phyloP scores from a whole-genome alignment of 2,888 invertebrate genomes.

The Pristionchus exspectatus region DNA sequence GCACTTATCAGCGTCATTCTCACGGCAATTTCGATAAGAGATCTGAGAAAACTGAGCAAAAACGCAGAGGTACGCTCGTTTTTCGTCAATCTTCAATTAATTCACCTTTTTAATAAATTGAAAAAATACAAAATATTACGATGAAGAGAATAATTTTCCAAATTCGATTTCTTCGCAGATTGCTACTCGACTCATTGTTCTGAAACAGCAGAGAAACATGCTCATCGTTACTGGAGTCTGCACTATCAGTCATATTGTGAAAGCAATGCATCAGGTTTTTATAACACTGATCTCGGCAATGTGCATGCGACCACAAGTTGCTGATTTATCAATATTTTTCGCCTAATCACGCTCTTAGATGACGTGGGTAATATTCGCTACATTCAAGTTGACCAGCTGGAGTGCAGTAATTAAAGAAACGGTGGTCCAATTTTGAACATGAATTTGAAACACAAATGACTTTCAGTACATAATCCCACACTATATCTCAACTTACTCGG shows the following conservation, averaged over 20 bases:
- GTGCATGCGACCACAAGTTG: background rate
- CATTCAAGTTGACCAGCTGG: background rate
- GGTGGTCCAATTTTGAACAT: background rate
- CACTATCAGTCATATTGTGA: background rate
- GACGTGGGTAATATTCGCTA: background rate
- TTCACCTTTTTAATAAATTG: too few species aligned
- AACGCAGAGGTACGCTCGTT: background rate
- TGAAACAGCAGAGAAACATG: conserved; percentile 1
- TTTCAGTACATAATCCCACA: background rate
- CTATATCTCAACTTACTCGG: background rate
- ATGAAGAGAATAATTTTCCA: background rate
- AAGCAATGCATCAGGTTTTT: background rate
- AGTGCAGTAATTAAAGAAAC: background rate
- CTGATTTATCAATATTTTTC: background rate
- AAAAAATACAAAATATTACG: background rate
- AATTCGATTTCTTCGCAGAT: background rate
- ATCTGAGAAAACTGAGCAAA: background rate
- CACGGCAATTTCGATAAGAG: background rate
- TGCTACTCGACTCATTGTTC: background rate
- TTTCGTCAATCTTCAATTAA: too few species aligned
- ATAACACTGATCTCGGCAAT: too few species aligned
- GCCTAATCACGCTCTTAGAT: background rate
- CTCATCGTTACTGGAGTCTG: background rate
- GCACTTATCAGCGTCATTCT: background rate
- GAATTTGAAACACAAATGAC: background rate